These are phyloP conservation scores for Oryzias celebensis DNA, from an alignment of 2,113 vertebrate genomes.

Conservation along the genomic window DNA sequence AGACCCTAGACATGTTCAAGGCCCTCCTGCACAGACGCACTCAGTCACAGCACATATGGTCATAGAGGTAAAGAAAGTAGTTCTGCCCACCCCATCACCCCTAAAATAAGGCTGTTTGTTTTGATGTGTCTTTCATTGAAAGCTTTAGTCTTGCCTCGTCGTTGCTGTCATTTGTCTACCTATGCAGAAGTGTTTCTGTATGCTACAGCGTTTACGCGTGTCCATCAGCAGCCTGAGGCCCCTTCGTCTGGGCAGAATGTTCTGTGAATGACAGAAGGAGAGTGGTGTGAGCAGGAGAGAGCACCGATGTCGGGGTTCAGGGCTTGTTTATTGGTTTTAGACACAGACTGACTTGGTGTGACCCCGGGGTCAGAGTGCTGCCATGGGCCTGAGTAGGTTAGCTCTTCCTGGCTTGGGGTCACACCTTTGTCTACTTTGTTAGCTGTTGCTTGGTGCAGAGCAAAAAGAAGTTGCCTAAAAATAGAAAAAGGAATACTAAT, in stretches of 20 bases:
- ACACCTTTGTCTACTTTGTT: constrained; percentile 54
- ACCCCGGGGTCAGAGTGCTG: constrained; percentile 58
- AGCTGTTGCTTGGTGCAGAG: constrained; percentile 4
- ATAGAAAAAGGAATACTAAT: no score
- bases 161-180: constrained; percentile 55
- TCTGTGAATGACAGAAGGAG: constrained; percentile 28
- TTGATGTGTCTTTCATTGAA: constrained; percentile 66
- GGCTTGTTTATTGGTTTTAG: constrained; percentile 64
- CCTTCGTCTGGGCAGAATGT: constrained; percentile 39
- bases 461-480: no score
- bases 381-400: constrained; percentile 40
- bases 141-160: constrained; percentile 22
- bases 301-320: constrained; percentile 46
- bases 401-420: constrained; percentile 36
- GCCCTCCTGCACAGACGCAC: constrained; percentile 22
- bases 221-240: constrained; percentile 62
- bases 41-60: constrained; percentile 23
- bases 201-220: constrained; percentile 59
- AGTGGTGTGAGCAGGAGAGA: constrained; percentile 27
- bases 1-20: constrained; percentile 44
- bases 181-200: constrained; percentile 51
- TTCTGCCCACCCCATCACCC: constrained; percentile 22
- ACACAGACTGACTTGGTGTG: constrained; percentile 44
- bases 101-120: constrained; percentile 42
- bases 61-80: constrained; percentile 28